These are phyloP conservation scores for Archocentrus centrarchus DNA, from an alignment of 2,113 vertebrate species.

Conservation along the genomic window DNA sequence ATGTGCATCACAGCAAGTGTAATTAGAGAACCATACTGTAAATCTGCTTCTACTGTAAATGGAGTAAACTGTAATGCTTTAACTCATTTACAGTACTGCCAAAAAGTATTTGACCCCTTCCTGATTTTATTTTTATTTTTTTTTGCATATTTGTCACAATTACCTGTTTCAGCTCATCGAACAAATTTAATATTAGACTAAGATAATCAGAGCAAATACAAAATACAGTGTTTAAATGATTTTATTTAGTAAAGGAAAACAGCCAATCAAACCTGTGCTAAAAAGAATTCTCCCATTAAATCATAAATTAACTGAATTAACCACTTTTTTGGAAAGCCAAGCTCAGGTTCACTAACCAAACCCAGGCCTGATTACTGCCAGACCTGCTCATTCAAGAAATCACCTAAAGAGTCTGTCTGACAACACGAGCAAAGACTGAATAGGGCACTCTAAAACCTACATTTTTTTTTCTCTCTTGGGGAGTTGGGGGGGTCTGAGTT, in stretches of 20 bases:
- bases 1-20: background rate
- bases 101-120: no score
- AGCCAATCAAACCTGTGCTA: accelerated
- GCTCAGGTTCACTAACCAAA: no score
- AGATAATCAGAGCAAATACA: background rate
- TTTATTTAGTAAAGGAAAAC: background rate
- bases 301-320: background rate
- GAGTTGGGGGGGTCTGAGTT: no score
- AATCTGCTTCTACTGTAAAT: no score
- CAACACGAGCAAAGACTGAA: no score
- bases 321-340: no score
- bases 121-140: background rate
- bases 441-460: no score
- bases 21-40: background rate
- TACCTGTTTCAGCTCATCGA: background rate
- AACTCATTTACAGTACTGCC: background rate
- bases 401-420: no score
- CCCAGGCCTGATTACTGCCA: no score
- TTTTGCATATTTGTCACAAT: background rate
- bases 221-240: background rate
- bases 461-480: no score
- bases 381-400: no score
- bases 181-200: background rate
- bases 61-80: background rate
- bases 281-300: background rate